Conservation (phyloP, 2,888 invertebrate species). For the Heteromurus nitidus region DNA sequence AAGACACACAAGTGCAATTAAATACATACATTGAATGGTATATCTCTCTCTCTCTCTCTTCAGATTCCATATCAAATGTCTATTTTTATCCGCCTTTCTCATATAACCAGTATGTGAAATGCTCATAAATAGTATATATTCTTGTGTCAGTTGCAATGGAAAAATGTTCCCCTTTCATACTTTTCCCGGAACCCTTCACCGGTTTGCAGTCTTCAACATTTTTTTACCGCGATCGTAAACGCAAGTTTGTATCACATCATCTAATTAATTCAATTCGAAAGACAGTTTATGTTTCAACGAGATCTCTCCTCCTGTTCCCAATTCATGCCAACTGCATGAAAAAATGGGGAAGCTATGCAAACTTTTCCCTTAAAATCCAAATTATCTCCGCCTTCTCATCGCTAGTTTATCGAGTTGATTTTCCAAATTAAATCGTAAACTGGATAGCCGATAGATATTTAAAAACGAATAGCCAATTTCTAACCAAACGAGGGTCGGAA, state of each 20-base stretch:
- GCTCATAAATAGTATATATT: not conserved
- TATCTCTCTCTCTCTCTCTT: too few species aligned
- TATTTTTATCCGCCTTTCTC: not conserved
- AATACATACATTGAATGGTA: too few species aligned
- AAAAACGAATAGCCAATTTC: too few species aligned
- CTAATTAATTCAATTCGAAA: conserved; percentile 70
- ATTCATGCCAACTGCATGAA: conserved; percentile 66
- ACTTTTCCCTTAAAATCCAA: not conserved
- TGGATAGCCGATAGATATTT: too few species aligned
- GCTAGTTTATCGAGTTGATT: not conserved
- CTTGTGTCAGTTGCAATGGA: not conserved
- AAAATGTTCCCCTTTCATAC: conserved; percentile 3
- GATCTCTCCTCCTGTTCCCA: conserved; percentile 40
- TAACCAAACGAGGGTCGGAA: too few species aligned
- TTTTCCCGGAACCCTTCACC: not conserved
- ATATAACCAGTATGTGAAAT: not conserved
- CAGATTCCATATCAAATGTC: not conserved
- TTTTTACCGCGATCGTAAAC: not conserved
- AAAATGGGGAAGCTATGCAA: not conserved
- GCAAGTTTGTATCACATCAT: conserved; percentile 29
- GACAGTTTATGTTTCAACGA: conserved; percentile 48
- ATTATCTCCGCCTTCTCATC: not conserved
- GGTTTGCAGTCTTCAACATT: not conserved
- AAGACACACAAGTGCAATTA: conserved; percentile 53
- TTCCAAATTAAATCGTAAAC: not conserved